phyloP scores from a whole-genome alignment of 2,888 invertebrate genomes.

The Osmoderma eremita region DNA sequence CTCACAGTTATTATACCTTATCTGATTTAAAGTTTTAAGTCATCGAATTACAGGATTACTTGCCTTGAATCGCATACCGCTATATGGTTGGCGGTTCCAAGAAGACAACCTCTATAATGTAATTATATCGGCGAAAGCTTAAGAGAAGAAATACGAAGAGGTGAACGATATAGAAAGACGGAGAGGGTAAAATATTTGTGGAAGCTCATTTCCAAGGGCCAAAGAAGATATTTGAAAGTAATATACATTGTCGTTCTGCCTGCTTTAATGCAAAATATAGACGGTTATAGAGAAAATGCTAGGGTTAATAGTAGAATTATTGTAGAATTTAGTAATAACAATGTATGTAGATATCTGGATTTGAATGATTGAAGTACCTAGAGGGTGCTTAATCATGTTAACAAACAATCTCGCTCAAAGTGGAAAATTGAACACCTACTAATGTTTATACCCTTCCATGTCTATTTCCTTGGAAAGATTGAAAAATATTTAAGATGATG shows the following conservation, averaged over 20 bases:
- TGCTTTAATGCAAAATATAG: no score
- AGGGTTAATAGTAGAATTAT: no score
- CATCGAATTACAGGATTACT: background rate
- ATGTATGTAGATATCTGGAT: no score
- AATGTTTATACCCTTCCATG: no score
- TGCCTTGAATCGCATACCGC: slow-evolving; percentile 3
- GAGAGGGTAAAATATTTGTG: slow-evolving; percentile 1
- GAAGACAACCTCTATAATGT: slow-evolving; percentile 13
- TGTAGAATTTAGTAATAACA: no score
- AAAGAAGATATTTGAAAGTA: background rate
- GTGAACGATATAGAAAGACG: background rate
- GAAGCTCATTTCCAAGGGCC: background rate
- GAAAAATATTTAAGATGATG: no score
- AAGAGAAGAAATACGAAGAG: slow-evolving; percentile 4
- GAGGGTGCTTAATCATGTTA: no score
- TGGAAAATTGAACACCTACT: no score
- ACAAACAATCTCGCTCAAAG: no score
- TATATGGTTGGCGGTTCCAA: background rate
- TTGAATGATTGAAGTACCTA: no score
- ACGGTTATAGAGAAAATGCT: no score
- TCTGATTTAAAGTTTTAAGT: slow-evolving; percentile 2
- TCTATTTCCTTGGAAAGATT: no score
- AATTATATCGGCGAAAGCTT: slow-evolving; percentile 4
- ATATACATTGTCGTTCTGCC: background rate
- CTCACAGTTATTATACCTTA: background rate